Evolutionary conservation across 2,797 vertebrate genomes (phyloP).

Genomic region (Cheirogaleus major): DNA sequence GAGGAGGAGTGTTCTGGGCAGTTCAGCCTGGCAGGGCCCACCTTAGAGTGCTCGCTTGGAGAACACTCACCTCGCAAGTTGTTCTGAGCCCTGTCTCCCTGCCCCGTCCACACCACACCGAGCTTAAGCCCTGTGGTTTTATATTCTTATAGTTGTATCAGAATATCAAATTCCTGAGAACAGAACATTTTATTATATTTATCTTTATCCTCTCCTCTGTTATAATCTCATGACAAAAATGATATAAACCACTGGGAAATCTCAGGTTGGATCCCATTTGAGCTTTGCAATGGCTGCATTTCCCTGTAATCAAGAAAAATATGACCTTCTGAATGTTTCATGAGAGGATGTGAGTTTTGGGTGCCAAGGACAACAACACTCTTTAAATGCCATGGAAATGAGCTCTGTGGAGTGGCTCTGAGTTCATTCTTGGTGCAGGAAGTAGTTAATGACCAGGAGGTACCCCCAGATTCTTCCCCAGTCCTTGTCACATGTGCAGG

Average conservation of each 20-base stretch:
- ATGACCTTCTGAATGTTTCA: not conserved
- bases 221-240: not conserved
- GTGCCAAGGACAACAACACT: not conserved
- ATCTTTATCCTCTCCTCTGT: not conserved
- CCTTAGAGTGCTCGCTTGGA: not conserved
- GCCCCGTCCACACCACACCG: no score
- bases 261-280: not conserved
- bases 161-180: constrained; percentile 8
- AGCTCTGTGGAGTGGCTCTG: not conserved
- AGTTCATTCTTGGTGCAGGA: not conserved
- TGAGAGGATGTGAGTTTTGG: not conserved
- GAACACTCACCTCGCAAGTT: not conserved
- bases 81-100: no score
- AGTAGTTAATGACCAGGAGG: not conserved
- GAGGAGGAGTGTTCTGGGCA: not conserved
- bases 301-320: constrained; percentile 3
- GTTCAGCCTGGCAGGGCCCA: not conserved
- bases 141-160: constrained; percentile 7
- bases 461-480: no score
- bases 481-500: not conserved
- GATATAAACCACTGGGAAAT: not conserved
- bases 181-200: constrained; percentile 22
- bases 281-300: not conserved
- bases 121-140: not conserved
- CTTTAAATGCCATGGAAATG: not conserved